Evolutionary conservation across 2,888 invertebrate species (phyloP).

Genomic region (Drosophila picticornis): DNA sequence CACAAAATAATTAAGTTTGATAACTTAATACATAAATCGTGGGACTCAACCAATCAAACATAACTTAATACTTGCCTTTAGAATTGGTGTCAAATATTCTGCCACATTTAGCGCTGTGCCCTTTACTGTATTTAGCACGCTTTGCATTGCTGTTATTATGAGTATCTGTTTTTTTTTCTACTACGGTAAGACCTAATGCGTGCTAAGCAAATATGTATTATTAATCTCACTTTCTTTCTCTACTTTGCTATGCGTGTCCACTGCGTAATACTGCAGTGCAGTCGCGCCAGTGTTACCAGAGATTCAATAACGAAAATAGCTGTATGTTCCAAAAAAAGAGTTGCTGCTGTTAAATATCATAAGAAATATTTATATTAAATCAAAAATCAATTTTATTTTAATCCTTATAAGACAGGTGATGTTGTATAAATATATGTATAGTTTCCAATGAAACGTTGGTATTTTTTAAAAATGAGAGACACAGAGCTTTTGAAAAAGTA

Average conservation of each 20-base stretch:
- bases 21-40: too few species aligned
- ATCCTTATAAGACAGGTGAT: neutral
- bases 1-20: too few species aligned
- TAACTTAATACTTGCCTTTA: conserved; percentile 89
- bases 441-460: neutral
- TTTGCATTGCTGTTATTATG: conserved; percentile 91
- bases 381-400: neutral
- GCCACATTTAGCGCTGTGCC: conserved; percentile 98
- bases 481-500: neutral
- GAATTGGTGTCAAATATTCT: conserved; percentile 97
- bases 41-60: neutral
- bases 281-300: conserved; percentile 10
- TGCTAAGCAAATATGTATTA: conserved; percentile 11
- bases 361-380: neutral
- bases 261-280: conserved; percentile 32
- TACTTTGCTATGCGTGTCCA: conserved; percentile 7
- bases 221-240: conserved; percentile 43
- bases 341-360: neutral
- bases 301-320: neutral
- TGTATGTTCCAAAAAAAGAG: neutral
- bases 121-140: conserved; percentile 97
- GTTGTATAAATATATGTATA: neutral
- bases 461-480: neutral
- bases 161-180: conserved; percentile 37
- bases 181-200: conserved; percentile 29